These are phyloP conservation scores for Delphinapterus leucas DNA, from an alignment of 2,113 vertebrate genomes.

Conservation along the genomic window DNA sequence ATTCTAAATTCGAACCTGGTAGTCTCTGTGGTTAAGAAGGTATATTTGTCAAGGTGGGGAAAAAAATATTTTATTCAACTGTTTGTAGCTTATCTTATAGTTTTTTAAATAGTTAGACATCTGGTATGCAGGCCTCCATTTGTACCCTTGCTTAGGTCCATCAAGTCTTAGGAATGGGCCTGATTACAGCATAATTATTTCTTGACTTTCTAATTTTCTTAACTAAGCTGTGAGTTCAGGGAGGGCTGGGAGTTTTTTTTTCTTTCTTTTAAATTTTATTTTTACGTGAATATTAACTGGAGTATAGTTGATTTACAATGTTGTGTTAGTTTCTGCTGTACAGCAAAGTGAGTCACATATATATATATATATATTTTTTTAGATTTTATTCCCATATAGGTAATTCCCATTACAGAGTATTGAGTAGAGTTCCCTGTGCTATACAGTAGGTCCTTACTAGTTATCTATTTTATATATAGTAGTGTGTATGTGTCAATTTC, in stretches of 20 bases:
- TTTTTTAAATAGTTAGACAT: not conserved
- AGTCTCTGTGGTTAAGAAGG: not conserved
- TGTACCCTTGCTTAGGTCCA: not conserved
- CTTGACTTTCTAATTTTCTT: not conserved
- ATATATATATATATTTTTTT: not conserved
- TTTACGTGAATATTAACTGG: not conserved
- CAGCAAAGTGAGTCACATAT: not conserved
- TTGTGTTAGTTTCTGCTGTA: not conserved
- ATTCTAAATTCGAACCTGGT: not conserved
- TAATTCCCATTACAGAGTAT: not conserved
- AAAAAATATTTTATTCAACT: not conserved
- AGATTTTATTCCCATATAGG: not conserved
- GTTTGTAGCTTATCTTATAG: not conserved
- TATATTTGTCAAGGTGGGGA: constrained; percentile 34
- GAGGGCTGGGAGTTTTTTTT: not conserved
- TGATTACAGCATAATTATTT: not conserved
- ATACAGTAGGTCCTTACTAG: not conserved
- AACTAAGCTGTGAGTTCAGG: not conserved
- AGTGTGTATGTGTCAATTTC: not conserved
- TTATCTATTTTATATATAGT: not conserved
- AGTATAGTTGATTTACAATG: not conserved
- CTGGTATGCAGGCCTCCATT: not conserved
- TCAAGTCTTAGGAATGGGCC: not conserved
- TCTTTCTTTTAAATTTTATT: not conserved
- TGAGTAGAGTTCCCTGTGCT: not conserved